phyloP scores from a whole-genome alignment of 2,113 vertebrate species.

The Struthidea cinerea region DNA sequence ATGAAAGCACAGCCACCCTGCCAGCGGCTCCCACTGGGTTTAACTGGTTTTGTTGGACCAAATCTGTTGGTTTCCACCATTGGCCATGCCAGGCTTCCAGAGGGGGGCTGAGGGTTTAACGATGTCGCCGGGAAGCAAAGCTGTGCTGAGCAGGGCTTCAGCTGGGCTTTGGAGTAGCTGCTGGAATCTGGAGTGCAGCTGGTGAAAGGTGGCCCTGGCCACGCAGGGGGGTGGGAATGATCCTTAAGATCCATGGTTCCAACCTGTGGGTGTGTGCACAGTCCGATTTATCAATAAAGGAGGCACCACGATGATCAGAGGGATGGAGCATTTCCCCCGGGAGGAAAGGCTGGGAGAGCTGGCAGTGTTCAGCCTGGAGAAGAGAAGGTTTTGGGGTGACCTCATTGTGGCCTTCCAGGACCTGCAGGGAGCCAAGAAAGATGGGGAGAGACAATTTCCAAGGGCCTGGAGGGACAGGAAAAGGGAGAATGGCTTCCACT shows the following conservation, averaged over 20 bases:
- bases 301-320: neutral
- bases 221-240: neutral
- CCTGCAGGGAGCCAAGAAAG: neutral
- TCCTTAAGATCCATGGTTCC: neutral
- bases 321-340: neutral
- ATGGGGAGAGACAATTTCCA: neutral
- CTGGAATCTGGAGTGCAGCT: fast-evolving
- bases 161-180: neutral
- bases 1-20: neutral
- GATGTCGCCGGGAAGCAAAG: neutral
- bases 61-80: fast-evolving
- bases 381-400: neutral
- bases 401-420: neutral
- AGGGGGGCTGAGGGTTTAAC: neutral
- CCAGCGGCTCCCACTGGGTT: neutral
- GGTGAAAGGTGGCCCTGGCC: neutral
- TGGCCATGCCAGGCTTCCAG: neutral
- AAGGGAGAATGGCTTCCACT: neutral
- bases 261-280: fast-evolving
- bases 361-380: neutral
- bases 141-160: neutral
- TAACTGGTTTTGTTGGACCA: fast-evolving
- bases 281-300: neutral
- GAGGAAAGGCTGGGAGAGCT: neutral
- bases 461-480: neutral